Conservation (phyloP, 2,888 invertebrate genomes). For the Pegoplata infirma region DNA sequence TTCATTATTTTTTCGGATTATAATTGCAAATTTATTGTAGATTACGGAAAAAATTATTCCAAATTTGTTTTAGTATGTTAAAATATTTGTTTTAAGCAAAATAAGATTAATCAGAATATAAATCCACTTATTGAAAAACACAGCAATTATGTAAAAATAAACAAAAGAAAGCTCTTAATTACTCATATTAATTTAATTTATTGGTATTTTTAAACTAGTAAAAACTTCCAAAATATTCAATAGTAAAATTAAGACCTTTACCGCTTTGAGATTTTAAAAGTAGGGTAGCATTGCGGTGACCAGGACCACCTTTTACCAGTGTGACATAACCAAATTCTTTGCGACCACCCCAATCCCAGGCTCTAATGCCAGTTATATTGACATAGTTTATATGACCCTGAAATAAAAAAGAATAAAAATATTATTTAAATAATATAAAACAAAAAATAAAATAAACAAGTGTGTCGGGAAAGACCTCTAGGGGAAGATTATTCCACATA, state of each 20-base stretch:
- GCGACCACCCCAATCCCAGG: slow-evolving; percentile 62
- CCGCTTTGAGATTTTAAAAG: slow-evolving; percentile 78
- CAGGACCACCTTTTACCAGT: slow-evolving; percentile 78
- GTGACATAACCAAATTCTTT: slow-evolving; percentile 75
- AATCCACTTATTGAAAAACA: too few relatives aligned
- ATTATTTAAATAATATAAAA: too few relatives aligned
- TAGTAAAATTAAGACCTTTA: slow-evolving; percentile 76
- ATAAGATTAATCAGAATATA: too few relatives aligned
- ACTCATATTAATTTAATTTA: not conserved
- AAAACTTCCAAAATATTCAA: slow-evolving; percentile 75
- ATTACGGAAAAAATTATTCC: too few relatives aligned
- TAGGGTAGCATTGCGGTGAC: slow-evolving; percentile 75
- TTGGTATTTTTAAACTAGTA: not conserved
- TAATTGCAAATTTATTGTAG: too few relatives aligned
- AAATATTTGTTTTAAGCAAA: too few relatives aligned
- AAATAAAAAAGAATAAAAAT: slow-evolving; percentile 21
- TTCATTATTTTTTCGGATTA: too few relatives aligned
- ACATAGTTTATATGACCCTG: slow-evolving; percentile 44
- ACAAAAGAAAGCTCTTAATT: not conserved
- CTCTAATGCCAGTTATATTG: slow-evolving; percentile 57
- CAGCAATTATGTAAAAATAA: too few relatives aligned
- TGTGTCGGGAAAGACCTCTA: too few relatives aligned
- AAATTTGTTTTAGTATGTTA: too few relatives aligned
- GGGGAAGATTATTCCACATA: too few relatives aligned
- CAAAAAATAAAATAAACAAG: too few relatives aligned